These are phyloP conservation scores for Pristionchus exspectatus DNA, from an alignment of 2,888 invertebrate species.

Conservation along the genomic window DNA sequence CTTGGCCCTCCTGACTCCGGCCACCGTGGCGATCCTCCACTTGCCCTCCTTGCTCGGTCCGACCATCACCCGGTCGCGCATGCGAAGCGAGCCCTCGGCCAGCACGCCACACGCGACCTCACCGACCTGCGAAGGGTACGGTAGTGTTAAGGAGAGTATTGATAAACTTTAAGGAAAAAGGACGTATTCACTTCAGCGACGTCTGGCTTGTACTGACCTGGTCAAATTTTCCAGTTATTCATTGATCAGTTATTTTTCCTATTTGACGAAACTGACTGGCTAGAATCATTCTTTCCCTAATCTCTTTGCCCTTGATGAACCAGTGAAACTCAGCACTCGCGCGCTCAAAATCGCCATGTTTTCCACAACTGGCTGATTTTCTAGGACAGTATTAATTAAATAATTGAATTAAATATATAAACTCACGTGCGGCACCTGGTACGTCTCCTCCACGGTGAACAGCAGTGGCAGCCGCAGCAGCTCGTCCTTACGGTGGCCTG, in stretches of 20 bases:
- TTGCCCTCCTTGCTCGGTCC: constrained; percentile 80
- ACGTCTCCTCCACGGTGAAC: constrained; percentile 94
- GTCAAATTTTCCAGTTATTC: too few relatives aligned
- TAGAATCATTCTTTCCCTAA: too few relatives aligned
- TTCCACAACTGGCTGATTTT: not conserved
- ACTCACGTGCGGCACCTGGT: constrained; percentile 83
- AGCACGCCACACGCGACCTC: constrained; percentile 80
- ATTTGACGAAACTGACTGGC: too few relatives aligned
- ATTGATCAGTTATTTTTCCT: not conserved
- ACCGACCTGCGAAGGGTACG: constrained; percentile 65
- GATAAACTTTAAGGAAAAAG: constrained; percentile 82
- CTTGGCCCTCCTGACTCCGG: not conserved
- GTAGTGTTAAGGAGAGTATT: constrained; percentile 45
- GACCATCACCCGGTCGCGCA: constrained; percentile 84
- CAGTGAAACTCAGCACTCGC: not conserved
- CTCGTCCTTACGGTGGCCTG: constrained; percentile 55
- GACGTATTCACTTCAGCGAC: too few relatives aligned
- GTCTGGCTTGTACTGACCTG: too few relatives aligned
- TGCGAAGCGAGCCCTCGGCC: constrained; percentile 89
- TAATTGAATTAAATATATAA: not conserved
- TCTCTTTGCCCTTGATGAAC: too few relatives aligned
- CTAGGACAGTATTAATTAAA: not conserved
- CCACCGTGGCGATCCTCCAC: not conserved
- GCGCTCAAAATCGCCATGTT: too few relatives aligned
- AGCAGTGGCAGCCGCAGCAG: constrained; percentile 62